Evolutionary conservation across 2,113 vertebrate genomes (phyloP), one percentile per base, ranked within the genome.

Genomic region (Sakesphorus luctuosus): DNA sequence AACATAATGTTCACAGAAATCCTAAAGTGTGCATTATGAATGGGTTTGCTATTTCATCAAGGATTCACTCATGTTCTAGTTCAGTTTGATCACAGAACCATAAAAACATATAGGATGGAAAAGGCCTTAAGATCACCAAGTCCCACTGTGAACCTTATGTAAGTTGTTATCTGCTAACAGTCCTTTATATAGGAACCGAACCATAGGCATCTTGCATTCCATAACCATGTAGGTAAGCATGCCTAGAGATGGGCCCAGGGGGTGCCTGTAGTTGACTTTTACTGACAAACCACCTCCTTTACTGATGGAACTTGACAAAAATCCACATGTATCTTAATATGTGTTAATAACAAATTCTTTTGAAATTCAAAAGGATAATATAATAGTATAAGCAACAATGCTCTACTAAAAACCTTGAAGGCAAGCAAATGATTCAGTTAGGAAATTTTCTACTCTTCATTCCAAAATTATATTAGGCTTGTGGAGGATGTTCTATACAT

Each of bases 81-180:
- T 67, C 29, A 46, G 35, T 67, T 56, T 84, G 46, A 82, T 38
- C 36, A 69, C 2, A 77, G 17, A 65, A 63, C 36, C 43, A 40
- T 18, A 75, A 20, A 71, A 52, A 35, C 13, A 25, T 35, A 65
- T 46, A 56, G 12, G 14, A 36, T 82, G 55, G 46, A 59, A 79
- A 66, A 85, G 3, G 69, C 15, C 5, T 55, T 26, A 49, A 25
- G 47, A 67, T 56, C 24, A 75, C 9, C 2, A 2, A 56, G 46
- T 56, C 40, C 13, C 50, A 23, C 10, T 0, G 0, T 35, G 55
- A 93, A 53, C 7, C 2, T 7, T 43, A 21, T 1, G 0, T 25
- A 38, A 88, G 31, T 16, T 20, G 4, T 23, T 67, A 36, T 47
- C 19, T 3, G 31, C 17, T 43, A 50, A 20, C 20, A 47, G 29